Evolutionary conservation across 2,888 invertebrate genomes (phyloP).

Genomic region (Entomobrya multifasciata): DNA sequence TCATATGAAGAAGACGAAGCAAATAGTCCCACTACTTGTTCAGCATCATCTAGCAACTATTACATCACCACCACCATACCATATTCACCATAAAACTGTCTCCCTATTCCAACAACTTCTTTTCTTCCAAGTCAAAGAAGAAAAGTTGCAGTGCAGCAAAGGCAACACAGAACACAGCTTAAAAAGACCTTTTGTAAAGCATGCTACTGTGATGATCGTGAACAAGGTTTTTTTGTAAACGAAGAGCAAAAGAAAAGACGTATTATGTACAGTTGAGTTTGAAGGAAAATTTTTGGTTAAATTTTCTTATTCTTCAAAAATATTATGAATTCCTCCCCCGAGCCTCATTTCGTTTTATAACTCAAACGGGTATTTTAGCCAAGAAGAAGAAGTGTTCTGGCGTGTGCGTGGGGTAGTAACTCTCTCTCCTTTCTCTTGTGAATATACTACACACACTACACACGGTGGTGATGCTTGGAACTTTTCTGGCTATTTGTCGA

Average conservation of each 20-base stretch:
- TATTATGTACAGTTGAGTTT: conserved; percentile 4
- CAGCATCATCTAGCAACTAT: not conserved
- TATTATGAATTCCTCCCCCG: conserved; percentile 74
- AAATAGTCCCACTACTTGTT: too few relatives aligned
- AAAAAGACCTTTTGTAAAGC: not conserved
- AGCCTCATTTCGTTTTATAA: conserved; percentile 74
- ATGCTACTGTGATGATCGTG: not conserved
- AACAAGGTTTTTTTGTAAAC: not conserved
- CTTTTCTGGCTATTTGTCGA: conserved; percentile 27
- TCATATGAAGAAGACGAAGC: conserved; percentile 1
- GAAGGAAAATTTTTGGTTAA: conserved; percentile 60
- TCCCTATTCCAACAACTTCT: conserved; percentile 30
- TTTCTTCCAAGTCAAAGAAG: conserved; percentile 54
- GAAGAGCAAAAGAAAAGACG: not conserved
- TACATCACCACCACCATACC: conserved; percentile 33
- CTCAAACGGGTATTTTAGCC: conserved; percentile 65
- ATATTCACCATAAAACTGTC: conserved; percentile 47
- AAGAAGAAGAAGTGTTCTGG: conserved; percentile 1
- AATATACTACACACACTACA: too few relatives aligned
- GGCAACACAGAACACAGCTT: not conserved
- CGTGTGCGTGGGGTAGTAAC: conserved; percentile 16
- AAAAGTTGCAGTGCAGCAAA: conserved; percentile 28
- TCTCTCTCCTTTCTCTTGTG: conserved; percentile 43
- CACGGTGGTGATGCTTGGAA: too few relatives aligned
- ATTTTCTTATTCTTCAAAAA: conserved; percentile 66